Conservation (phyloP, 2,113 vertebrate genomes). For the Plotosus lineatus region DNA sequence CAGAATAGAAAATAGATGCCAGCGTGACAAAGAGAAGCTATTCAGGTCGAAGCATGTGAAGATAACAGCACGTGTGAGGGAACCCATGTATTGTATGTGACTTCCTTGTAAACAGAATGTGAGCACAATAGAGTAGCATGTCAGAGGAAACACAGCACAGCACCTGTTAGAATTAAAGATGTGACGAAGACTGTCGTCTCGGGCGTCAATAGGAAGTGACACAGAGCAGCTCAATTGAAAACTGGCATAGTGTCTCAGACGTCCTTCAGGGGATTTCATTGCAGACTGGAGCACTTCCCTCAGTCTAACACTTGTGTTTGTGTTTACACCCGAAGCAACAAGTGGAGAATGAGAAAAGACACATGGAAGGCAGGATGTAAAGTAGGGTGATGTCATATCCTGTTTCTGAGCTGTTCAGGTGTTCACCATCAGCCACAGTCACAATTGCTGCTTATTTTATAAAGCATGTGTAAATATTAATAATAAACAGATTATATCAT, state of each 20-base stretch:
- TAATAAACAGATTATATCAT: too few species aligned
- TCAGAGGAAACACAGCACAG: constrained; percentile 73
- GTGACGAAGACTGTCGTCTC: constrained; percentile 47
- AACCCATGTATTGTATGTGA: constrained; percentile 44
- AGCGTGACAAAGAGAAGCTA: background rate
- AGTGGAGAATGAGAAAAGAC: constrained; percentile 46
- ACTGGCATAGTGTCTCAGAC: constrained; percentile 55
- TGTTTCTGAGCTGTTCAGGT: constrained; percentile 67
- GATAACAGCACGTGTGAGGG: constrained; percentile 31
- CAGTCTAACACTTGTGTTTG: constrained; percentile 31
- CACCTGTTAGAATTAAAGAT: constrained; percentile 69
- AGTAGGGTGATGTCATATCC: constrained; percentile 63
- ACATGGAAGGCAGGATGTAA: constrained; percentile 65
- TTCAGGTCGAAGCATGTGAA: background rate
- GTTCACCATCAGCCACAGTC: constrained; percentile 49
- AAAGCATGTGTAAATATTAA: too few species aligned
- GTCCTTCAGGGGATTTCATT: constrained; percentile 60
- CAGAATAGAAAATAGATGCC: background rate
- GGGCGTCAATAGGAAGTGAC: constrained; percentile 70
- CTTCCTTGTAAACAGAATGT: constrained; percentile 60
- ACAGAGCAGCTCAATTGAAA: constrained; percentile 29
- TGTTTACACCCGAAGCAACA: constrained; percentile 54
- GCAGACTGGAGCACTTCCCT: constrained; percentile 61
- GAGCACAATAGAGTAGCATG: constrained; percentile 46
- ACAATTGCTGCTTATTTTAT: too few species aligned